phyloP scores from a whole-genome alignment of 1,140 invertebrate species.

The Macrocentrus cingulum region DNA sequence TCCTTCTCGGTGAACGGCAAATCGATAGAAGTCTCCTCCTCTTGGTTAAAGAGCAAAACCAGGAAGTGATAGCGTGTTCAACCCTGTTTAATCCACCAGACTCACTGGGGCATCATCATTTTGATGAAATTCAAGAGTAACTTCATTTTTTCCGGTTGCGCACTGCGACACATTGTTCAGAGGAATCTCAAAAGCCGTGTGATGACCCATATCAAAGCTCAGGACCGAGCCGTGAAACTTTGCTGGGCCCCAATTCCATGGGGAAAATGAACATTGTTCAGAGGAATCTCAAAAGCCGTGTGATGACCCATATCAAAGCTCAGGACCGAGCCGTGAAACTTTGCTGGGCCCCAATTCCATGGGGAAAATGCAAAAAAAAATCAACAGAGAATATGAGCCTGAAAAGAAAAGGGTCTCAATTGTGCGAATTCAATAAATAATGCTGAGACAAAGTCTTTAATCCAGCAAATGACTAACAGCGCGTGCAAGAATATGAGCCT shows the following conservation, averaged over 20 bases:
- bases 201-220: too few species aligned
- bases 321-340: slow-evolving; percentile 89
- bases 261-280: too few species aligned
- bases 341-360: slow-evolving; percentile 99
- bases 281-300: slow-evolving; percentile 94
- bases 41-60: slow-evolving; percentile 90
- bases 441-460: too few species aligned
- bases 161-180: slow-evolving; percentile 96
- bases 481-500: too few species aligned
- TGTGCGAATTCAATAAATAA: too few species aligned
- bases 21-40: slow-evolving; percentile 94
- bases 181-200: too few species aligned
- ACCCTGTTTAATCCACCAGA: slow-evolving; percentile 97
- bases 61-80: slow-evolving; percentile 96
- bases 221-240: too few species aligned
- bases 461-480: too few species aligned
- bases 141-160: slow-evolving; percentile 97
- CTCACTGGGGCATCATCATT: slow-evolving; percentile 98
- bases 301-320: slow-evolving; percentile 90
- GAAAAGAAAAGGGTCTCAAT: too few species aligned
- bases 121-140: slow-evolving; percentile 97
- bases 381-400: too few species aligned
- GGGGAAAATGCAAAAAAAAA: too few species aligned
- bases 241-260: too few species aligned
- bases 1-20: slow-evolving; percentile 90